phyloP scores from a whole-genome alignment of 1,140 invertebrate species.

The Leptinotarsa texana region DNA sequence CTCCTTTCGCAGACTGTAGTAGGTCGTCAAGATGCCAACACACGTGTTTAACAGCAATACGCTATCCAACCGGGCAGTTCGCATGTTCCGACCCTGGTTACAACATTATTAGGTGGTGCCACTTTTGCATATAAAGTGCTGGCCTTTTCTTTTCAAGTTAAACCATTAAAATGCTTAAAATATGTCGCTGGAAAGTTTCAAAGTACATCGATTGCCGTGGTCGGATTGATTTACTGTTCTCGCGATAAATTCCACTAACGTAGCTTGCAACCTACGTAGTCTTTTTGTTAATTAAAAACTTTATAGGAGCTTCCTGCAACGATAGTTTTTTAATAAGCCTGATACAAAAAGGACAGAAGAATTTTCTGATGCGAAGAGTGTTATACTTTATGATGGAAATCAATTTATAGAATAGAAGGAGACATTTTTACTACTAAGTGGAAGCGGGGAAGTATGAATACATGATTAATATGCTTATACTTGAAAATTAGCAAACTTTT shows the following conservation, averaged over 20 bases:
- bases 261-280: too few relatives aligned
- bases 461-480: too few relatives aligned
- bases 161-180: constrained; percentile 10
- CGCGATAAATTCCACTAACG: background rate
- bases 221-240: constrained; percentile 11
- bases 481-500: too few relatives aligned
- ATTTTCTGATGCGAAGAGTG: too few relatives aligned
- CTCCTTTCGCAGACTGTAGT: constrained; percentile 9
- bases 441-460: too few relatives aligned
- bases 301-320: too few relatives aligned
- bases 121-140: constrained; percentile 10
- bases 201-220: constrained; percentile 13
- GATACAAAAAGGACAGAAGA: too few relatives aligned
- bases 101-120: constrained; percentile 5
- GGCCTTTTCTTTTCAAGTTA: constrained; percentile 1
- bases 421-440: too few relatives aligned
- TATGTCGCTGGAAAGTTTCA: constrained; percentile 5
- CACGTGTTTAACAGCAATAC: constrained; percentile 23
- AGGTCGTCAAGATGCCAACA: constrained; percentile 8
- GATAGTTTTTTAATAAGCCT: too few relatives aligned
- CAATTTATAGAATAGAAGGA: too few relatives aligned
- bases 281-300: too few relatives aligned
- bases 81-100: constrained; percentile 13
- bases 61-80: background rate
- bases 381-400: too few relatives aligned